These are phyloP conservation scores for Sebastes itinus DNA, from an alignment of 2,797 vertebrate species.

Conservation along the genomic window DNA sequence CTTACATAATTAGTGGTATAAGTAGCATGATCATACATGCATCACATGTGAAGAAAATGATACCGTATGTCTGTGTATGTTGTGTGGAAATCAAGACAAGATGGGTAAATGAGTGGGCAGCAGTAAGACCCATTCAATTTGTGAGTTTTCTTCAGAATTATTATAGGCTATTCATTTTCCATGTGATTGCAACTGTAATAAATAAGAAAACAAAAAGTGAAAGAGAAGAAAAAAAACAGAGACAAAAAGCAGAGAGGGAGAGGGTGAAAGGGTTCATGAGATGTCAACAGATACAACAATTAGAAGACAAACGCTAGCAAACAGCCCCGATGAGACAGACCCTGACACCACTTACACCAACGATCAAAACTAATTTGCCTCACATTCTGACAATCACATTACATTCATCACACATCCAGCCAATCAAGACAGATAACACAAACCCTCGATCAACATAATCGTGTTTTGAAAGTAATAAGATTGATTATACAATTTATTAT, in stretches of 20 bases:
- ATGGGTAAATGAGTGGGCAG: not conserved
- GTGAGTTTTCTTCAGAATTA: not conserved
- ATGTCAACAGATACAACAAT: slow-evolving; percentile 20
- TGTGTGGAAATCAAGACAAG: not conserved
- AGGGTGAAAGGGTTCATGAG: not conserved
- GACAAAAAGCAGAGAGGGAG: not conserved
- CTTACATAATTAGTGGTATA: not conserved
- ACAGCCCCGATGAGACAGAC: slow-evolving; percentile 23
- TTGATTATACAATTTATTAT: slow-evolving; percentile 16
- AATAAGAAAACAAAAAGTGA: not conserved
- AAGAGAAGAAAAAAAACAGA: not conserved
- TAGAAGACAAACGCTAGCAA: slow-evolving; percentile 34
- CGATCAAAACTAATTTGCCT: slow-evolving; percentile 44
- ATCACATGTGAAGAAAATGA: not conserved
- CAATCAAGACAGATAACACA: slow-evolving; percentile 33
- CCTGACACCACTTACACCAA: slow-evolving; percentile 28
- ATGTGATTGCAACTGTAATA: not conserved
- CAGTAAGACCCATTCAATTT: not conserved
- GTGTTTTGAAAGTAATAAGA: slow-evolving; percentile 28
- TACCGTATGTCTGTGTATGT: not conserved
- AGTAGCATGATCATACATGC: no score
- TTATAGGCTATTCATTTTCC: not conserved
- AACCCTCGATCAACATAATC: slow-evolving; percentile 39
- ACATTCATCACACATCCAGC: slow-evolving; percentile 47
- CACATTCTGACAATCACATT: slow-evolving; percentile 37